Percentiles rank a stretch among this genome's conserved stretches.
These are phyloP conservation scores for Drosophila repleta DNA, from an alignment of 1,140 invertebrate species.

Conservation along the genomic window DNA sequence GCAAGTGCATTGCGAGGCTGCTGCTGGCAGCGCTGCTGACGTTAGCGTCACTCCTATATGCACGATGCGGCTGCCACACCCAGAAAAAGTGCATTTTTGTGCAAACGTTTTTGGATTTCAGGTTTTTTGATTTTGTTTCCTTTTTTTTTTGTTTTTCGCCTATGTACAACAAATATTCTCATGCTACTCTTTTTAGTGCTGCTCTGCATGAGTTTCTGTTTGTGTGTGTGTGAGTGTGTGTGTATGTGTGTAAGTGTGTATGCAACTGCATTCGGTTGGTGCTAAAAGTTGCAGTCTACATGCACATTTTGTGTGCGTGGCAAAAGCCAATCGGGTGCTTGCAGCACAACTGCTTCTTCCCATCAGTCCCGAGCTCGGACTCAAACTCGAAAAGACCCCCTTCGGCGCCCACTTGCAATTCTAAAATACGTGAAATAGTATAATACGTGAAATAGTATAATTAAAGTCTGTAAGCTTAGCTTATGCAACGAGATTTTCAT, in stretches of 20 bases:
- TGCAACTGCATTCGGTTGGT: conserved; percentile 83
- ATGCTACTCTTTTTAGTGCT: conserved; percentile 57
- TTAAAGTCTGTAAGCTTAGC: conserved; percentile 14
- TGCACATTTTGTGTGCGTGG: conserved; percentile 82
- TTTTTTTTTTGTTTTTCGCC: conserved; percentile 53
- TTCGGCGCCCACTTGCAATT: background rate
- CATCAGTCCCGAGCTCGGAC: conserved; percentile 17
- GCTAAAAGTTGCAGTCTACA: conserved; percentile 83
- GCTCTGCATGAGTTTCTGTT: conserved; percentile 20
- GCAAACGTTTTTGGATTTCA: conserved; percentile 69
- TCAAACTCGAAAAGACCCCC: background rate
- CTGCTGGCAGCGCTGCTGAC: conserved; percentile 13
- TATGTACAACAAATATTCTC: conserved; percentile 80
- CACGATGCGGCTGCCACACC: conserved; percentile 72
- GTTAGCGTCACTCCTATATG: conserved; percentile 34
- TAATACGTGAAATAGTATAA: no score
- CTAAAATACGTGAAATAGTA: no score
- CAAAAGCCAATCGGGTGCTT: conserved; percentile 78
- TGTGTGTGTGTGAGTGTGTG: conserved; percentile 8
- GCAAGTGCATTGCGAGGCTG: conserved; percentile 59
- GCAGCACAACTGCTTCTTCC: conserved; percentile 69
- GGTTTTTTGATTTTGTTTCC: conserved; percentile 33
- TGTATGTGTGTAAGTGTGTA: conserved; percentile 46
- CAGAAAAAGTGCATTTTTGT: conserved; percentile 81
- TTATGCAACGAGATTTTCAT: background rate